phyloP scores from a whole-genome alignment of 2,113 vertebrate species.

The Chlorodrepanis virens region DNA sequence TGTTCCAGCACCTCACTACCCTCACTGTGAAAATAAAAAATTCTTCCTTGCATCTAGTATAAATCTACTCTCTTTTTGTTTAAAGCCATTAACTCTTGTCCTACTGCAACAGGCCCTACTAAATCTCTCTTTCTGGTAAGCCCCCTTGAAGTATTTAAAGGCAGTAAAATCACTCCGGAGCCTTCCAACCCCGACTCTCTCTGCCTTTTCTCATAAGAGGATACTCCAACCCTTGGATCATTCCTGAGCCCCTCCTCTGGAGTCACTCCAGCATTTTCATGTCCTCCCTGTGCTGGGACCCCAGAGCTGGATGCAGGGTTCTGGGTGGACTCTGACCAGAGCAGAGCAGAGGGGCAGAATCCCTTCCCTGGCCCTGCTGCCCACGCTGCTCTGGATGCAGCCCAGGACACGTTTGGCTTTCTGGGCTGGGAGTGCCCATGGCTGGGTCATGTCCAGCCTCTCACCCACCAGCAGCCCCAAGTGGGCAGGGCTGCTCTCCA shows the following conservation, averaged over 20 bases:
- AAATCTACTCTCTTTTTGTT: not conserved
- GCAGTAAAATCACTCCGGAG: not conserved
- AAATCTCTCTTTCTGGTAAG: not conserved
- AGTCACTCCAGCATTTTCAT: rapidly evolving
- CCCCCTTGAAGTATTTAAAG: not conserved
- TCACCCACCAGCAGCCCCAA: not conserved
- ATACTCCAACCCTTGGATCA: not conserved
- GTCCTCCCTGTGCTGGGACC: not conserved
- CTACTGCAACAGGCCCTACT: not conserved
- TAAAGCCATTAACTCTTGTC: not conserved
- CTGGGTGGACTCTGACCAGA: not conserved
- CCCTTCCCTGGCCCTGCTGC: not conserved
- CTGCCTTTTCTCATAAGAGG: not conserved
- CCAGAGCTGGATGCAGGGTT: not conserved
- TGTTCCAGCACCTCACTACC: not conserved
- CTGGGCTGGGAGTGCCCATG: not conserved
- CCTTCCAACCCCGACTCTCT: not conserved
- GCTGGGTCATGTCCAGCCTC: not conserved
- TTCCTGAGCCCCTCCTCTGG: not conserved
- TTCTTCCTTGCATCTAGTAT: not conserved
- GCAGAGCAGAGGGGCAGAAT: not conserved
- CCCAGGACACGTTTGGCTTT: not conserved
- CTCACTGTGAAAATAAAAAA: not conserved
- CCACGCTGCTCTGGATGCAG: not conserved
- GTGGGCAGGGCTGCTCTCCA: rapidly evolving